Evolutionary conservation across 2,797 vertebrate genomes (phyloP), one percentile per base, ranked within the genome.

Genomic region (Agapornis canus): DNA sequence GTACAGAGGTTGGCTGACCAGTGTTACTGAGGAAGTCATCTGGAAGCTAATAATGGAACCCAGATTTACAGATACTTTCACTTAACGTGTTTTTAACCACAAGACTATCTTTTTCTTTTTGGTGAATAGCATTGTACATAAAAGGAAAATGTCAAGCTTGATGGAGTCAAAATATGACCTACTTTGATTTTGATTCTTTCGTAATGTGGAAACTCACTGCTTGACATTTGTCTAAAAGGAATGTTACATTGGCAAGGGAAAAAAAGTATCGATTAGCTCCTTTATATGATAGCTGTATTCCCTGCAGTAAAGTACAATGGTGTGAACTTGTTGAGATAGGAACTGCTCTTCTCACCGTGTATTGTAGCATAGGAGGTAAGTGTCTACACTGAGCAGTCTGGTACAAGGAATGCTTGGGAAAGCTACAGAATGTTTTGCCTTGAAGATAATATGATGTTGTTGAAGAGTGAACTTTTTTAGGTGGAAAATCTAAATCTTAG

Each of bases 11-110:
- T 85, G 64, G 17, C 64, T 89, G 73, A 81, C 54, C 65, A 32
- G 1, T 59, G 54, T 70, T 73, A 40, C 16, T 71, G 91, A 80
- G 64, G 60, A 93, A 73, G 40, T 83, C 11, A 84, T 87, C 76
- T 96, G 87, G 68, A 87, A 85, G 60, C 86, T 80, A 85, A 85
- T 89, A 87, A 85, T 68, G 79, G 71, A 96, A 82, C 26, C 23
- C 79, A 82, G 65, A 91, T 92, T 73, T 70, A 86, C 89, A 92
- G 52, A 42, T 70, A 76, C 79, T 51, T 89, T 95, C 83, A 89
- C 45, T 91, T 82, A 76, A 76, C 0, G 7, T 91, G 75, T 90
- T 91, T 93, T 93, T 85, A 92, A 93, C 94, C 71, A 77, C 84
- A 89, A 35, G 82, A 73, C 45, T 47, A 17, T 56, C 40, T 77